A percentile compares a stretch with the other conserved stretches of the same genome.
Evolutionary conservation across 2,113 vertebrate species (phyloP).

Genomic region (Sinocyclocheilus grahami): DNA sequence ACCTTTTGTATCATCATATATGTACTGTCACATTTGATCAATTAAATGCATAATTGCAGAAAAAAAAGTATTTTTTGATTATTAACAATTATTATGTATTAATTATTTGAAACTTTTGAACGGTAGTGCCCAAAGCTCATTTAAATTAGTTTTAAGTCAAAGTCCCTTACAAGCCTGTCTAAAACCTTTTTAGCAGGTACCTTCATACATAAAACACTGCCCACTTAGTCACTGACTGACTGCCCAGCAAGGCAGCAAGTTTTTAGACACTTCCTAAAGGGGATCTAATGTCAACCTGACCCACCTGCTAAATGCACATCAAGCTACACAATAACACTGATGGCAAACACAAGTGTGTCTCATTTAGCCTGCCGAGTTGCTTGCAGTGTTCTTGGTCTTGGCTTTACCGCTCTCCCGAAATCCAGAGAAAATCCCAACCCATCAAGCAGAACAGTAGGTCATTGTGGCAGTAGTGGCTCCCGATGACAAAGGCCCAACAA

Average conservation of each 20-base stretch:
- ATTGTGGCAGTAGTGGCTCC: constrained; percentile 49
- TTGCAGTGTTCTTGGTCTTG: constrained; percentile 30
- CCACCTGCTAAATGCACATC: constrained; percentile 31
- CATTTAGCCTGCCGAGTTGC: background rate
- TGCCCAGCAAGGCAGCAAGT: background rate
- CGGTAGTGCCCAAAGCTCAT: background rate
- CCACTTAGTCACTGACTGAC: background rate
- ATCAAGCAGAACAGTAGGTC: constrained; percentile 31
- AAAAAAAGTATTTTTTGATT: no score
- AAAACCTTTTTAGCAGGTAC: background rate
- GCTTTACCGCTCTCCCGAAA: constrained; percentile 29
- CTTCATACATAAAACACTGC: background rate
- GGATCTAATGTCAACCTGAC: constrained; percentile 1
- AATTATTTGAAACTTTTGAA: background rate
- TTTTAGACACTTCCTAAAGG: constrained; percentile 15
- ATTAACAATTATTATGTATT: no score
- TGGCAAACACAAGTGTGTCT: constrained; percentile 16
- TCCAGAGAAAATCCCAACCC: constrained; percentile 24
- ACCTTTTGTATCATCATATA: no score
- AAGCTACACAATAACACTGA: constrained; percentile 27
- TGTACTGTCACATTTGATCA: no score
- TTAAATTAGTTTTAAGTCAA: background rate
- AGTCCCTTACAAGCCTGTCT: background rate
- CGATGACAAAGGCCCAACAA: constrained; percentile 40
- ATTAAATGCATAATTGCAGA: no score